Base-by-base conservation (phyloP, 23 tunicate genomes). In the Trididemnum nubilum region DNA sequence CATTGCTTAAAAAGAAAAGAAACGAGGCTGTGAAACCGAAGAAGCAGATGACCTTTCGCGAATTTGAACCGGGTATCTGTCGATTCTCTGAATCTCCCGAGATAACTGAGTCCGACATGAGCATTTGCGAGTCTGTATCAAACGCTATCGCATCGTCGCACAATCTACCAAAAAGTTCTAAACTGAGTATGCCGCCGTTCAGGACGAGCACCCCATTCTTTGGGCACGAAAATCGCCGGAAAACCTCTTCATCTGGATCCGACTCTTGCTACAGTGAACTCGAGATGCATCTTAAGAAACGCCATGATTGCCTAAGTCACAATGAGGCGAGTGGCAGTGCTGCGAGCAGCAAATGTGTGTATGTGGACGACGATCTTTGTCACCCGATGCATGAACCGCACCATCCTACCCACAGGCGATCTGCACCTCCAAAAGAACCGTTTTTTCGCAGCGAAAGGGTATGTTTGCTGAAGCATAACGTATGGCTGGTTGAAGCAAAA, bases 251-350 rank as follows among this genome's bases (percentile, higher is more conserved):
- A 2, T 67, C 74, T 38, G 74, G 38, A 5, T 67, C 74, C 2
- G 74, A 67, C 9, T 67, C 74, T 5, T 67, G 38, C 74, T 67
- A 67, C 74, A 67, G 74, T 33, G 74, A 67, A 2, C 38, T 67
- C 2, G 74, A 67, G 74, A 32, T 33, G 74, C 74, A 67, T 31
- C 22, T 67, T 2, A 67, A 67, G 38, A 67, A 67, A 33, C 2
- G 74, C 33, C 74, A 67, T n/a, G 38, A 61, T 12, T n/a, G 26
- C 29, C 67, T 18, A 18, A 49, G 57, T 49, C 57, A 18, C 12
- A 49, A 49, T 18, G 57, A 49, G 18, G 18, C 12, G 12, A 18
- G 18, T 49, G 57, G 57, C 18, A 12, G 18, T 49, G 57, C 18
- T 12, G 18, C 18, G 18, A 49, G 57, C 57, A 12, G 18, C 57